These are phyloP conservation scores for Pteropus alecto DNA, from an alignment of 2,113 vertebrate genomes.

Conservation along the genomic window DNA sequence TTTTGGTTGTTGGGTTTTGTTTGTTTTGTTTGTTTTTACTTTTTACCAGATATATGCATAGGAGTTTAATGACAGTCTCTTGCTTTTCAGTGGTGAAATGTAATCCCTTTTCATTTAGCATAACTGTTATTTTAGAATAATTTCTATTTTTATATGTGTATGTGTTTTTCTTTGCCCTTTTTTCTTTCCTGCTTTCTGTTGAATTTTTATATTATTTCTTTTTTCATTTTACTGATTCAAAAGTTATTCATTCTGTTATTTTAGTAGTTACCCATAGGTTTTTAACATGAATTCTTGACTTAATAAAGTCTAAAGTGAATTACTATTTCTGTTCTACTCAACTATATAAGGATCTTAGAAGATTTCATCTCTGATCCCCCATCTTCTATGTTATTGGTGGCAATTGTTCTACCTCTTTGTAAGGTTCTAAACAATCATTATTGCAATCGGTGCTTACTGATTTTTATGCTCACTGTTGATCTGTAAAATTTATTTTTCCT, in stretches of 20 bases:
- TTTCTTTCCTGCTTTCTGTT: neutral
- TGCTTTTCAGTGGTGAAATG: slow-evolving; percentile 4
- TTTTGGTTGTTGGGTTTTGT: too few relatives aligned
- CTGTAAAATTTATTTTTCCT: neutral
- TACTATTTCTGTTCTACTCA: neutral
- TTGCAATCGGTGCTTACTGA: neutral
- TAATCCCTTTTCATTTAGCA: neutral
- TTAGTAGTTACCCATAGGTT: neutral
- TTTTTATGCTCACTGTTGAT: neutral
- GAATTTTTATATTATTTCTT: neutral
- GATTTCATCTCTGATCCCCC: neutral
- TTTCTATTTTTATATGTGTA: neutral
- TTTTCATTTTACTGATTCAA: neutral
- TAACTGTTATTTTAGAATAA: neutral
- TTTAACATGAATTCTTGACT: neutral
- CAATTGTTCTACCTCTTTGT: neutral
- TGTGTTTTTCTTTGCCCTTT: neutral
- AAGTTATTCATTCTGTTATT: neutral
- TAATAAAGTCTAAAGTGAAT: neutral
- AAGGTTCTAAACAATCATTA: neutral
- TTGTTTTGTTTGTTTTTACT: neutral
- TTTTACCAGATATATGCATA: neutral
- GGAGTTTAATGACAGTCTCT: neutral
- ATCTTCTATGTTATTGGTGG: neutral
- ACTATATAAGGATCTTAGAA: neutral